Percentiles rank a stretch among this genome's conserved stretches.
These are phyloP conservation scores for Amorpha juglandis DNA, from an alignment of 2,888 invertebrate species.

Conservation along the genomic window DNA sequence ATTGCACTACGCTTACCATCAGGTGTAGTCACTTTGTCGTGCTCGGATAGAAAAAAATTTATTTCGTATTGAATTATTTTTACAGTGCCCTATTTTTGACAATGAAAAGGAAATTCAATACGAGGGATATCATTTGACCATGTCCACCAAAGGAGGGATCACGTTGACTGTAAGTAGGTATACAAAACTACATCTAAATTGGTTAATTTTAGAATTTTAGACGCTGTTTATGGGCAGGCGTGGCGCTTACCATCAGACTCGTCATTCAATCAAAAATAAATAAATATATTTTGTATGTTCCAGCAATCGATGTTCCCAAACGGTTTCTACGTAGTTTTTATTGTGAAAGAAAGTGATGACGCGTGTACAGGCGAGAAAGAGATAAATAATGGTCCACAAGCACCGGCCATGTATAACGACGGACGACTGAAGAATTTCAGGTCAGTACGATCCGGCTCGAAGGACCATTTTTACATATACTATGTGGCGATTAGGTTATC, in stretches of 20 bases:
- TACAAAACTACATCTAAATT: too few species aligned
- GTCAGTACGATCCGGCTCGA: conserved; percentile 25
- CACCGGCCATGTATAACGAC: not conserved
- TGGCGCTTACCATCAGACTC: not conserved
- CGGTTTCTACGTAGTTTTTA: conserved; percentile 48
- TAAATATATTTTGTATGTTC: conserved; percentile 16
- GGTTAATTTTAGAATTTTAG: too few species aligned
- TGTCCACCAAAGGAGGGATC: conserved; percentile 90
- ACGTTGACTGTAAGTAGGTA: conserved; percentile 86
- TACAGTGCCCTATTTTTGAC: conserved; percentile 93
- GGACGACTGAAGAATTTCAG: conserved; percentile 34
- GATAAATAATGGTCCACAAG: not conserved
- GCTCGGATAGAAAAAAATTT: too few species aligned
- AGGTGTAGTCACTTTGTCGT: too few species aligned
- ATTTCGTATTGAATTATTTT: conserved; percentile 32
- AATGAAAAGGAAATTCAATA: conserved; percentile 89
- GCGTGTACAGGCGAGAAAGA: conserved; percentile 41
- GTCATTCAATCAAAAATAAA: not conserved
- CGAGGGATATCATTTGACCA: conserved; percentile 90
- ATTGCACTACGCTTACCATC: too few species aligned
- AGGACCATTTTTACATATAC: too few species aligned
- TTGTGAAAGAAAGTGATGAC: conserved; percentile 43
- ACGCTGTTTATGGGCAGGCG: too few species aligned
- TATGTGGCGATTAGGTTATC: too few species aligned
- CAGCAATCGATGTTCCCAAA: conserved; percentile 46